These are phyloP conservation scores for Melospiza georgiana DNA, from an alignment of 2,113 vertebrate species.

Conservation along the genomic window DNA sequence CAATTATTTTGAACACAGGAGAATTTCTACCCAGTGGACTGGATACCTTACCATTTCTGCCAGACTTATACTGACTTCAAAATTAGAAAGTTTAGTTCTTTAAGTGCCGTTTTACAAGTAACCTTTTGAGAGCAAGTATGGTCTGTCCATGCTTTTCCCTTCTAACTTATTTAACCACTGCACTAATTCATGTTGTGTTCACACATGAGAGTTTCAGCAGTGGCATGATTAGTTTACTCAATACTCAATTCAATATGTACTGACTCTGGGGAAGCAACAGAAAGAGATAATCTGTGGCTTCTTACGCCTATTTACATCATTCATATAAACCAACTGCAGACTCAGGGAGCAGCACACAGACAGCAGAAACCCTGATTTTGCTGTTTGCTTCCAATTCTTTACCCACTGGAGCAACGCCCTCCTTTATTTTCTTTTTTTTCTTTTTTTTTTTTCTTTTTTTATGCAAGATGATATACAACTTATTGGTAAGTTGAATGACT, in stretches of 20 bases:
- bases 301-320: not conserved
- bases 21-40: fast-evolving
- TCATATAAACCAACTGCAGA: not conserved
- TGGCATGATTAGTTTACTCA: not conserved
- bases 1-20: not conserved
- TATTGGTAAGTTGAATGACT: not conserved
- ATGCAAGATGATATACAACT: not conserved
- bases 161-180: not conserved
- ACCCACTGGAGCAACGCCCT: fast-evolving
- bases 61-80: not conserved
- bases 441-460: fast-evolving
- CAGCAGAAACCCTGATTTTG: not conserved
- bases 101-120: not conserved
- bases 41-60: not conserved
- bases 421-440: fast-evolving
- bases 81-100: not conserved
- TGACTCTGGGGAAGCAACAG: not conserved
- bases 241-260: not conserved
- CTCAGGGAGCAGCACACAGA: fast-evolving
- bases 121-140: not conserved
- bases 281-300: not conserved
- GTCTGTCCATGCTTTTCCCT: not conserved
- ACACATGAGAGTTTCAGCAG: not conserved
- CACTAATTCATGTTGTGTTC: not conserved
- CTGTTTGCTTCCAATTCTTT: not conserved